These are phyloP conservation scores for Apeira syringaria DNA, from an alignment of 2,888 invertebrate genomes.

Conservation along the genomic window DNA sequence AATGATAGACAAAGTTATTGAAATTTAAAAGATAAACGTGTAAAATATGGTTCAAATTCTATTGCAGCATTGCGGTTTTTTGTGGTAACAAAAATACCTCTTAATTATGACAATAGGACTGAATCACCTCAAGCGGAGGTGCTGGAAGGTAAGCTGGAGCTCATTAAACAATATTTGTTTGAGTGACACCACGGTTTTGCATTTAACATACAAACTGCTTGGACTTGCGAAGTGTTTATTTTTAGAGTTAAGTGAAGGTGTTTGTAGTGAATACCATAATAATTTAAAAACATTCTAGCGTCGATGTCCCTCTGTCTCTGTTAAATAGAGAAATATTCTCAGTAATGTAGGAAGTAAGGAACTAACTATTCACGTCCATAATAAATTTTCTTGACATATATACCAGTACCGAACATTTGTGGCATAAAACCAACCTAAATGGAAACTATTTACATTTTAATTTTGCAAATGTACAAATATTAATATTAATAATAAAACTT, in stretches of 20 bases:
- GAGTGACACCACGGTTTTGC: conserved; percentile 22
- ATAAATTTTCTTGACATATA: no score
- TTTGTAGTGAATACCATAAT: not conserved
- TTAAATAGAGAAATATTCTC: no score
- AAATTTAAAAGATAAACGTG: not conserved
- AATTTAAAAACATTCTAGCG: no score
- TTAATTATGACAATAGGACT: conserved; percentile 13
- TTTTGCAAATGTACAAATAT: no score
- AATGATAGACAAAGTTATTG: not conserved
- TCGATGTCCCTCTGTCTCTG: no score
- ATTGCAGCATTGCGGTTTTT: no score
- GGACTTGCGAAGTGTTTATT: not conserved
- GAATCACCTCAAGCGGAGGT: conserved; percentile 11
- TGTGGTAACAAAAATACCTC: conserved; percentile 12
- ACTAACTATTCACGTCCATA: no score
- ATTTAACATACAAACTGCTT: conserved; percentile 10
- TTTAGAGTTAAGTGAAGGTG: conserved; percentile 1
- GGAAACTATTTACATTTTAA: no score
- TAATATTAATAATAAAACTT: no score
- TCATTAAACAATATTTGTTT: conserved; percentile 20
- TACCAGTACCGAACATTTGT: no score
- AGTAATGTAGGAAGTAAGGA: no score
- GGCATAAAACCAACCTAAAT: no score
- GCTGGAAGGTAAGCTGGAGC: conserved; percentile 9
- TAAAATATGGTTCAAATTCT: conserved; percentile 3